Conservation (phyloP, 2,888 invertebrate species). For the Cryptocephalus primarius region DNA sequence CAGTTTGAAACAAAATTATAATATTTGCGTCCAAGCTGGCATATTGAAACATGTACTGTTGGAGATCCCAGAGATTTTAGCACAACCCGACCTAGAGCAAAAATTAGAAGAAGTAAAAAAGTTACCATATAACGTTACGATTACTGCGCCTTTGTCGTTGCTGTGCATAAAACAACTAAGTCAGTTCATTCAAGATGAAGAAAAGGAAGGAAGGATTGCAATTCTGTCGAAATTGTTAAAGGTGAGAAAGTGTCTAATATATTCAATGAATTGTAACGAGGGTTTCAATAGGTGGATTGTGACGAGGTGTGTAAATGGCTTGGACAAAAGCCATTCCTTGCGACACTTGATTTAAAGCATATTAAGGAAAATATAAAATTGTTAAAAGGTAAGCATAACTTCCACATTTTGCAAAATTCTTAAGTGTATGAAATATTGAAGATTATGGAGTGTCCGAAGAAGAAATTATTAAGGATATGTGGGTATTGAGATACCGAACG, state of each 20-base stretch:
- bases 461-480: constrained; percentile 35
- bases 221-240: constrained; percentile 19
- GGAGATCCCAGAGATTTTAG: constrained; percentile 25
- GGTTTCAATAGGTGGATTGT: constrained; percentile 20
- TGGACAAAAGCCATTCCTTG: constrained; percentile 11
- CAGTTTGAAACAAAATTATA: constrained; percentile 19
- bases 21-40: constrained; percentile 16
- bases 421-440: constrained; percentile 17
- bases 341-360: constrained; percentile 8
- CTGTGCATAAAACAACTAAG: constrained; percentile 12
- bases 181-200: constrained; percentile 12
- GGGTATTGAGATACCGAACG: constrained; percentile 35
- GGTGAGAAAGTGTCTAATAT: constrained; percentile 9
- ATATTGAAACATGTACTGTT: constrained; percentile 18
- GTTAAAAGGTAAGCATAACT: constrained; percentile 7
- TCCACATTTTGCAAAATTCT: background rate
- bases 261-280: background rate
- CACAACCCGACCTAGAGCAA: constrained; percentile 13
- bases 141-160: constrained; percentile 19
- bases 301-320: constrained; percentile 17
- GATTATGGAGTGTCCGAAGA: constrained; percentile 28
- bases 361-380: constrained; percentile 8
- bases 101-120: constrained; percentile 22
- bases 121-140: constrained; percentile 22
- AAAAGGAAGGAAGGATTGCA: constrained; percentile 12